These are phyloP conservation scores for Astyanax mexicanus DNA, from an alignment of 2,797 vertebrate genomes.

Conservation along the genomic window DNA sequence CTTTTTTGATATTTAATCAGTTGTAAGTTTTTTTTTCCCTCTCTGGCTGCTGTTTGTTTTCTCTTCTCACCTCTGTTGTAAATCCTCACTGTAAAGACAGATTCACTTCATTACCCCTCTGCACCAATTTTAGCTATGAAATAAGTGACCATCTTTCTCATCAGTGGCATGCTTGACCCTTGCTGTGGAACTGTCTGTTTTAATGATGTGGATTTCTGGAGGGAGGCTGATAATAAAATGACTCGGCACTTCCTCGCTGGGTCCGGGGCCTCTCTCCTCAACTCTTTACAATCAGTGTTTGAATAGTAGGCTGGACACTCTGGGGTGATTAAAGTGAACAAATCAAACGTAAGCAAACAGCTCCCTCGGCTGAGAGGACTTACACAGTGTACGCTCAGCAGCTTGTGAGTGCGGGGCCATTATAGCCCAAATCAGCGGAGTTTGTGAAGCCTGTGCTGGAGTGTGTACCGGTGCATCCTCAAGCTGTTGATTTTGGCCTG, in stretches of 20 bases:
- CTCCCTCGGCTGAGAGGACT: background rate
- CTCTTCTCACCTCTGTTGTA: too few species aligned
- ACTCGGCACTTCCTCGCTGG: background rate
- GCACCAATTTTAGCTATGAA: too few species aligned
- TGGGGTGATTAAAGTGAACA: background rate
- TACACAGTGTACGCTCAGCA: background rate
- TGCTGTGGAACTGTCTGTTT: background rate
- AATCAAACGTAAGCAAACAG: background rate
- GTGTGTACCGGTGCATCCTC: constrained; percentile 37
- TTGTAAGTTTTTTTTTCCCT: too few species aligned
- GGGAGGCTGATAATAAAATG: background rate
- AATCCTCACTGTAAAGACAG: too few species aligned
- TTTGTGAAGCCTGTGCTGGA: constrained; percentile 7
- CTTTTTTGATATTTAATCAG: too few species aligned
- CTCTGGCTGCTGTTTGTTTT: too few species aligned
- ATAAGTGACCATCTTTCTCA: background rate
- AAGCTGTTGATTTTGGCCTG: constrained; percentile 50
- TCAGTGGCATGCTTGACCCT: background rate
- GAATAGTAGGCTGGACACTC: background rate
- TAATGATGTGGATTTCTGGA: background rate
- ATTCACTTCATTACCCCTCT: too few species aligned
- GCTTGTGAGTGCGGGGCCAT: constrained; percentile 24
- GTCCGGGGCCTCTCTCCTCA: background rate
- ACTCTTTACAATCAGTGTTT: background rate
- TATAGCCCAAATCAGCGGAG: constrained; percentile 15